These are phyloP conservation scores for Shinisaurus crocodilurus DNA, from an alignment of 2,113 vertebrate genomes.

Conservation along the genomic window DNA sequence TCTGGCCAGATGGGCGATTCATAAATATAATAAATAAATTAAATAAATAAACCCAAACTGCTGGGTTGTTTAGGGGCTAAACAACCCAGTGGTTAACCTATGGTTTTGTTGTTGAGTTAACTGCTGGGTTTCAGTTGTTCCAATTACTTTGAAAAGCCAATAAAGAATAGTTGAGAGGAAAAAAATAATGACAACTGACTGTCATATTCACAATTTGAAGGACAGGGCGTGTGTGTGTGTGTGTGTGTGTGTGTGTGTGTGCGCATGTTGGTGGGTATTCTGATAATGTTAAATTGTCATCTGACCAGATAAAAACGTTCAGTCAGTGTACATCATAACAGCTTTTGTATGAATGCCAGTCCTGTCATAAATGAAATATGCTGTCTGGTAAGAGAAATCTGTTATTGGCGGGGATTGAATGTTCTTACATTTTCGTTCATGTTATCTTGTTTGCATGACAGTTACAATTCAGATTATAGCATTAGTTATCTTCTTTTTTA, in stretches of 20 bases:
- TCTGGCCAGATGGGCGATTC: too few relatives aligned
- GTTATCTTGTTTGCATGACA: neutral
- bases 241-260: neutral
- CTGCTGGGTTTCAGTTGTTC: neutral
- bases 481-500: neutral
- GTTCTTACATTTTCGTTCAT: neutral
- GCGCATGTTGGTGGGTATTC: neutral
- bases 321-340: neutral
- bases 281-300: neutral
- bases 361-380: neutral
- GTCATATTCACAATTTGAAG: neutral
- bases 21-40: too few relatives aligned
- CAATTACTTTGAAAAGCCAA: neutral
- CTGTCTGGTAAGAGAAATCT: neutral
- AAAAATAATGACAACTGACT: neutral
- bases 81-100: too few relatives aligned
- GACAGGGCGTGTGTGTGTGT: neutral
- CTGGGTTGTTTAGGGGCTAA: too few relatives aligned
- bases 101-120: too few relatives aligned
- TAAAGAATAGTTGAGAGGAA: too few relatives aligned
- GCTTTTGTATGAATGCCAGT: neutral
- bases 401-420: slow-evolving; percentile 11
- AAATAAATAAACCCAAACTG: too few relatives aligned
- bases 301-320: neutral
- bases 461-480: neutral